Percentiles rank a stretch among this genome's conserved stretches.
phyloP scores from a whole-genome alignment of 2,113 vertebrate species.

The Phocoena sinus region DNA sequence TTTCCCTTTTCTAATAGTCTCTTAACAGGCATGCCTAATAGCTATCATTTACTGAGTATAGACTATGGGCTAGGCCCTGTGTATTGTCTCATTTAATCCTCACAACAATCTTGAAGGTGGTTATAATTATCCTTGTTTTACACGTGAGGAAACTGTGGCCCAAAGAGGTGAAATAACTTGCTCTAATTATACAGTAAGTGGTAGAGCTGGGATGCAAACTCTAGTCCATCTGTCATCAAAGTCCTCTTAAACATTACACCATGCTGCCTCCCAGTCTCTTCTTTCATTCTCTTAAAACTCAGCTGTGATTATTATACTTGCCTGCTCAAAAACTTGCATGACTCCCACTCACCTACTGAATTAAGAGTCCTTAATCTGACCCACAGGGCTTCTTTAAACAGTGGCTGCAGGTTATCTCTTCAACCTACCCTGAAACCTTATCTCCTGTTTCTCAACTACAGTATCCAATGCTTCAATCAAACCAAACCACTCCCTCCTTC shows the following conservation, averaged over 20 bases:
- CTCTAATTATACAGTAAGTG: background rate
- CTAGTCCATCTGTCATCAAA: background rate
- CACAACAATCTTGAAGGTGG: background rate
- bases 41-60: background rate
- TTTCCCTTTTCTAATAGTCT: background rate
- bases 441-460: conserved; percentile 15
- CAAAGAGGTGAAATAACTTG: conserved; percentile 25
- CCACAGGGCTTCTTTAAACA: background rate
- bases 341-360: background rate
- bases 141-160: background rate
- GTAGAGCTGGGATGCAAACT: background rate
- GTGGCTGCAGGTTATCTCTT: background rate
- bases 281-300: conserved; percentile 23
- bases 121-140: background rate
- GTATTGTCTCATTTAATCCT: conserved; percentile 37
- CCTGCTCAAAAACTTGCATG: background rate
- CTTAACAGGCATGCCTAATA: background rate
- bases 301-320: background rate
- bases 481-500: background rate
- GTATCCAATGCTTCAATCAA: background rate
- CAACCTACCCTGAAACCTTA: background rate
- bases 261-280: background rate
- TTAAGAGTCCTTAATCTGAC: background rate
- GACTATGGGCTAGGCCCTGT: background rate
- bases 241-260: background rate